A percentile compares a stretch with the other conserved stretches of the same genome.
Evolutionary conservation across 2,888 invertebrate species (phyloP).

Genomic region (Eutolmus rufibarbis): DNA sequence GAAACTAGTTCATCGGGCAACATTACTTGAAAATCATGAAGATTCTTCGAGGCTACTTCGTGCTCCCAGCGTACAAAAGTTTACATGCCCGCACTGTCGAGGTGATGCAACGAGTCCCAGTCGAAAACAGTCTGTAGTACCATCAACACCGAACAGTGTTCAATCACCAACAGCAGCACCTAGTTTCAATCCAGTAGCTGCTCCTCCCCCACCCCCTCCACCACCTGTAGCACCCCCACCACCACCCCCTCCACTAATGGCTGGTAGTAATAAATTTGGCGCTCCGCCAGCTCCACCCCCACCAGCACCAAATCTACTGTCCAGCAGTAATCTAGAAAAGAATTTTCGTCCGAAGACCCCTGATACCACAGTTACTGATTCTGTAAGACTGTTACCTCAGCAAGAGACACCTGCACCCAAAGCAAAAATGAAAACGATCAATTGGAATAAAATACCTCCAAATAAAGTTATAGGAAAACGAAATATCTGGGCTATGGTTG

Average conservation of each 20-base stretch:
- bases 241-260: slow-evolving; percentile 65
- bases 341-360: slow-evolving; percentile 53
- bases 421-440: slow-evolving; percentile 95
- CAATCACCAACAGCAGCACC: slow-evolving; percentile 53
- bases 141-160: slow-evolving; percentile 51
- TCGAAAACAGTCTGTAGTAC: slow-evolving; percentile 68
- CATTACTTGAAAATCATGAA: slow-evolving; percentile 83
- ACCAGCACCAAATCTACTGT: slow-evolving; percentile 56
- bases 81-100: slow-evolving; percentile 69
- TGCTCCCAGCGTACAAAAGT: slow-evolving; percentile 76
- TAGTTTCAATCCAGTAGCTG: slow-evolving; percentile 17
- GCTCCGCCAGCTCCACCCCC: slow-evolving; percentile 58
- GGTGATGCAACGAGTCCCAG: slow-evolving; percentile 67
- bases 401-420: slow-evolving; percentile 94
- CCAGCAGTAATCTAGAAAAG: slow-evolving; percentile 38
- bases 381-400: slow-evolving; percentile 72
- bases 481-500: slow-evolving; percentile 93
- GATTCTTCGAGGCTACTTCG: slow-evolving; percentile 84
- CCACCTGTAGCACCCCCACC: slow-evolving; percentile 65
- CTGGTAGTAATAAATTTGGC: slow-evolving; percentile 49
- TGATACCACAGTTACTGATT: slow-evolving; percentile 51
- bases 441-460: slow-evolving; percentile 96
- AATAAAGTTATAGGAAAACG: slow-evolving; percentile 88
- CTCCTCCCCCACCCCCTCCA: slow-evolving; percentile 64
- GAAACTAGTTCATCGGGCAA: slow-evolving; percentile 87